A percentile compares a stretch with the other conserved stretches of the same genome.
phyloP scores from a whole-genome alignment of 64 coral and sea anemone genomes.

The Platygyra sinensis region DNA sequence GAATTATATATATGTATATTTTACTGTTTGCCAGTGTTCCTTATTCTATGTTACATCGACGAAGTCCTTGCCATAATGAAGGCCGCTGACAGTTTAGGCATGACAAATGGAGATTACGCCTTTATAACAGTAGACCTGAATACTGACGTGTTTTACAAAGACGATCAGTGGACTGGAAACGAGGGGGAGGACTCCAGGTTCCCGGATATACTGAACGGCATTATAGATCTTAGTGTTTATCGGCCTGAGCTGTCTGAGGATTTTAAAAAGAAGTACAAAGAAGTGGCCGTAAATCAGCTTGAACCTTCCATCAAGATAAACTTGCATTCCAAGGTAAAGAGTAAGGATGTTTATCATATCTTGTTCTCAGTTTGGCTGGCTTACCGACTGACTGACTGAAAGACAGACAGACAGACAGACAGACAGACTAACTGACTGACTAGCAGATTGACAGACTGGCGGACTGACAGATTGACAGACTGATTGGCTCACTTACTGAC shows the following conservation, averaged over 20 bases:
- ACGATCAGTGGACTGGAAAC: slow-evolving; percentile 62
- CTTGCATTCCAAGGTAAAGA: slow-evolving; percentile 32
- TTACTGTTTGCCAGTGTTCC: slow-evolving; percentile 44
- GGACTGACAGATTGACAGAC: not conserved
- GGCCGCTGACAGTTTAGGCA: slow-evolving; percentile 49
- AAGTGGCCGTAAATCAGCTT: slow-evolving; percentile 6
- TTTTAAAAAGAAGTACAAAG: slow-evolving; percentile 56
- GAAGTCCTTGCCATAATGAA: slow-evolving; percentile 64
- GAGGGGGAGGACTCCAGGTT: slow-evolving; percentile 56
- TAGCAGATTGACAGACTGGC: not conserved
- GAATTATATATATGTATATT: not conserved
- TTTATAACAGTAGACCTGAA: slow-evolving; percentile 75
- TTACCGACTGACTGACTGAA: not conserved
- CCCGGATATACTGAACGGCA: slow-evolving; percentile 60
- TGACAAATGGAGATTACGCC: slow-evolving; percentile 70
- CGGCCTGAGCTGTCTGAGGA: slow-evolving; percentile 41
- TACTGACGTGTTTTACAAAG: slow-evolving; percentile 64
- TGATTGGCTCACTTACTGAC: not conserved
- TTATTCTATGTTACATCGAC: slow-evolving; percentile 65
- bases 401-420: not conserved
- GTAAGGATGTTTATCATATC: not conserved
- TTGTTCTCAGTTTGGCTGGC: not conserved
- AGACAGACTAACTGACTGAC: not conserved
- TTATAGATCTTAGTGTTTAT: slow-evolving; percentile 71
- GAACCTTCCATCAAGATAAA: not conserved